phyloP scores from a whole-genome alignment of 2,888 invertebrate genomes.

The Spisula solida region DNA sequence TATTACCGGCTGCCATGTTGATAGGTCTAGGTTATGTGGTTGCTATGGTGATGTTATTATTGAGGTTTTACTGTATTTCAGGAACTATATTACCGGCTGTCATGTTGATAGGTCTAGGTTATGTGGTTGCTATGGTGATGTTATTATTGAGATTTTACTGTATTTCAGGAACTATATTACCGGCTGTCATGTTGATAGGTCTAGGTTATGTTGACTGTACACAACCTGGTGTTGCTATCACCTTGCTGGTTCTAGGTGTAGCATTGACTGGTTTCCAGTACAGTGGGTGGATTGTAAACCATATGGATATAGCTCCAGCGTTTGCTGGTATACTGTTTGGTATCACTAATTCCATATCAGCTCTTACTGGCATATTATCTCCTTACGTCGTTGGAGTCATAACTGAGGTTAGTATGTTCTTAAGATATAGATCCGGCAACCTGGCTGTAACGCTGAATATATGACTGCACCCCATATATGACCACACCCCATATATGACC shows the following conservation, averaged over 20 bases:
- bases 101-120: too few relatives aligned
- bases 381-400: constrained; percentile 85
- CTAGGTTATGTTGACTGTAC: constrained; percentile 86
- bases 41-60: too few relatives aligned
- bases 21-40: too few relatives aligned
- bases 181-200: constrained; percentile 83
- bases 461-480: too few relatives aligned
- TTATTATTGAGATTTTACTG: neutral
- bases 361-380: constrained; percentile 86
- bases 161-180: constrained; percentile 82
- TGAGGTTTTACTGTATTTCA: too few relatives aligned
- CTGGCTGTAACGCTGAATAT: neutral
- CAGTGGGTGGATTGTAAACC: constrained; percentile 87
- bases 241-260: constrained; percentile 83
- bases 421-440: neutral
- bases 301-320: constrained; percentile 87
- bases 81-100: too few relatives aligned
- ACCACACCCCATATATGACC: too few relatives aligned
- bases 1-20: too few relatives aligned
- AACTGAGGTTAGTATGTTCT: constrained; percentile 74
- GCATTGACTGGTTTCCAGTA: constrained; percentile 84
- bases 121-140: too few relatives aligned
- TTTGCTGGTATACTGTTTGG: constrained; percentile 87
- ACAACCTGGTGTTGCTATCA: constrained; percentile 81
- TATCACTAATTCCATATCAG: constrained; percentile 86